Evolutionary conservation across 2,888 invertebrate genomes (phyloP).

Genomic region (Lasioglossum marginatum): DNA sequence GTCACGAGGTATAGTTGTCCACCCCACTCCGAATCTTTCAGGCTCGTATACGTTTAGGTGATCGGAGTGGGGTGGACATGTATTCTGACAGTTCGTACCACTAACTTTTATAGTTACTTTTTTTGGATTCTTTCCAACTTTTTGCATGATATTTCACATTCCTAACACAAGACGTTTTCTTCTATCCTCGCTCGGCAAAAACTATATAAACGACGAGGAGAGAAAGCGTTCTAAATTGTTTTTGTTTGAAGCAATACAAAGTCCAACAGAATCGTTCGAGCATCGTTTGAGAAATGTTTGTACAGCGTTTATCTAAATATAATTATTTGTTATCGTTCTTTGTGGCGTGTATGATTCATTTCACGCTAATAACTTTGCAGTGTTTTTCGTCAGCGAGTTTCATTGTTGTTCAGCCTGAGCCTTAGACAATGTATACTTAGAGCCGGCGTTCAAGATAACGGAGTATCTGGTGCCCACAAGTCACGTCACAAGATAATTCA

Average conservation of each 20-base stretch:
- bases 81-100: neutral
- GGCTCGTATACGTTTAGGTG: neutral
- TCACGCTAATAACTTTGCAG: neutral
- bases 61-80: neutral
- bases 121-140: neutral
- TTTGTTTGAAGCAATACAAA: neutral
- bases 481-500: too few species aligned
- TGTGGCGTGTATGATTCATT: neutral
- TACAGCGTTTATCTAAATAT: neutral
- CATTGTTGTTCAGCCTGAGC: neutral
- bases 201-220: neutral
- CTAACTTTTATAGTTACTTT: neutral
- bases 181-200: neutral
- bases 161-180: neutral
- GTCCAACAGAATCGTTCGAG: neutral
- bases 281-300: neutral
- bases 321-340: neutral
- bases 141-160: slow-evolving; percentile 2
- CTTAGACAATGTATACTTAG: too few species aligned
- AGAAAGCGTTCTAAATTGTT: neutral
- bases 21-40: neutral
- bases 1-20: neutral
- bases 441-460: too few species aligned
- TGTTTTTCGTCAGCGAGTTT: neutral
- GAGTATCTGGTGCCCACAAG: too few species aligned